A percentile compares a stretch with the other conserved stretches of the same genome.
Conservation (phyloP, 2,113 vertebrate species). For the Turdus rufiventris region DNA sequence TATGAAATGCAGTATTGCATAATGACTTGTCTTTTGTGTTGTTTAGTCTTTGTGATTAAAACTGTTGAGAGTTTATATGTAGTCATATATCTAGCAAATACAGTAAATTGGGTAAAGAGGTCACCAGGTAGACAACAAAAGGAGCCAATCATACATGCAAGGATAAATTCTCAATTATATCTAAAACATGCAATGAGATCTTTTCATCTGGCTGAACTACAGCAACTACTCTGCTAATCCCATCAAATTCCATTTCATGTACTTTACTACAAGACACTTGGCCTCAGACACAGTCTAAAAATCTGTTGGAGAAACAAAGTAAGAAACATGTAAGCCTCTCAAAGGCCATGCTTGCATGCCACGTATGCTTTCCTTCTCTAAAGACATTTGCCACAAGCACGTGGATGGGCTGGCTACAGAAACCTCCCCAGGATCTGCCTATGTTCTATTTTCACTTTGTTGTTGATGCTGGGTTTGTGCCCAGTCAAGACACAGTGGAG, state of each 20-base stretch:
- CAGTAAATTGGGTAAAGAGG: background rate
- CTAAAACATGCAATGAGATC: background rate
- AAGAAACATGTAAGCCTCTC: background rate
- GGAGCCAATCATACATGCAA: background rate
- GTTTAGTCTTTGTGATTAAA: background rate
- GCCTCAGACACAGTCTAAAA: background rate
- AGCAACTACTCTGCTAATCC: background rate
- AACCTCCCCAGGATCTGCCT: background rate
- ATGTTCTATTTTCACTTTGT: background rate
- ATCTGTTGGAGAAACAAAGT: background rate
- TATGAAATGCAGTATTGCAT: background rate
- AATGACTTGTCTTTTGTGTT: background rate
- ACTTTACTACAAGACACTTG: background rate
- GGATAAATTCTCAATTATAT: background rate
- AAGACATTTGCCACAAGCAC: background rate
- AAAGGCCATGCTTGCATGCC: background rate
- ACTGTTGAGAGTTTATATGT: background rate
- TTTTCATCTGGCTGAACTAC: background rate
- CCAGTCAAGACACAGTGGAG: background rate
- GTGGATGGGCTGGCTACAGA: background rate
- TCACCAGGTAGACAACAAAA: background rate
- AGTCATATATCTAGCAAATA: background rate
- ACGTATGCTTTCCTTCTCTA: background rate
- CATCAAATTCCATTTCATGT: background rate
- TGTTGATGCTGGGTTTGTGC: background rate